Conservation (phyloP, 2,797 vertebrate genomes). For the Helarctos malayanus region DNA sequence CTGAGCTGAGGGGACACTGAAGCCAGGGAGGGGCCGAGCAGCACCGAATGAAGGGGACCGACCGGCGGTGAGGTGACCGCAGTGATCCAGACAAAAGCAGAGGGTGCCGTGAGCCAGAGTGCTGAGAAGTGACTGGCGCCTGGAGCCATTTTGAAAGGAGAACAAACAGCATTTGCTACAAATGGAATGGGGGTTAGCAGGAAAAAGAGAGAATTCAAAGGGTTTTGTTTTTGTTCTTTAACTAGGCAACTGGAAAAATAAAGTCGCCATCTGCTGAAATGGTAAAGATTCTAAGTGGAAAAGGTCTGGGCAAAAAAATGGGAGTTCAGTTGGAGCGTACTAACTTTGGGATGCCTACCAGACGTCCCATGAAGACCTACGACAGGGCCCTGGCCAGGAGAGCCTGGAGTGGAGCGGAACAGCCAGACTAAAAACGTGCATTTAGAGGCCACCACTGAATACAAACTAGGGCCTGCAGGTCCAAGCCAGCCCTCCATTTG, state of each 20-base stretch:
- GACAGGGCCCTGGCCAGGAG: neutral
- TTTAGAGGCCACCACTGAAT: neutral
- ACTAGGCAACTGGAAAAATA: neutral
- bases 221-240: neutral
- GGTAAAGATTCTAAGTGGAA: neutral
- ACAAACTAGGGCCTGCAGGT: neutral
- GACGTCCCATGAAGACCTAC: neutral
- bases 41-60: neutral
- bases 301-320: neutral
- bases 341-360: neutral
- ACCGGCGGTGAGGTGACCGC: fast-evolving
- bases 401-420: neutral
- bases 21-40: neutral
- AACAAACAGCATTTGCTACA: neutral
- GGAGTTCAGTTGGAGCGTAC: neutral
- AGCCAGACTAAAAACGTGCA: neutral
- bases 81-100: neutral
- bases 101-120: neutral
- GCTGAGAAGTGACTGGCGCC: neutral
- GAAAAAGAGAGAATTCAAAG: neutral
- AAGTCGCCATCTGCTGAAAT: neutral
- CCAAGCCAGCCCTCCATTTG: neutral
- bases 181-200: neutral
- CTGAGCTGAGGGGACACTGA: neutral
- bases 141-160: neutral